Evolutionary conservation across 2,888 invertebrate genomes (phyloP), one percentile per base, ranked within the genome.

Genomic region (Thecocarcelia acutangulata): DNA sequence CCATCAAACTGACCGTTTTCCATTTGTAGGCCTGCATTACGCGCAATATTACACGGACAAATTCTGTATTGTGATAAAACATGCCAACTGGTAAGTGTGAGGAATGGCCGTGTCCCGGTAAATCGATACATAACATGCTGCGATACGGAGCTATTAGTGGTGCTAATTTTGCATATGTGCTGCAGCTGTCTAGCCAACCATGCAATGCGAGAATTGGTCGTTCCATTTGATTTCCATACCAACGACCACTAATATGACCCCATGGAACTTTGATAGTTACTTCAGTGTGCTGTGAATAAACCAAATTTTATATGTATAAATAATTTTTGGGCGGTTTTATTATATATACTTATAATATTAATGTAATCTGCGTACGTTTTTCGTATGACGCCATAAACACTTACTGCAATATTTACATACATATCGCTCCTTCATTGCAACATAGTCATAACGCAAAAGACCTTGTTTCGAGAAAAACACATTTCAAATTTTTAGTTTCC

Each of bases 161-260:
- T 24, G 93, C 92, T 69, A 96, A 87, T 0, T 92, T 92, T 87
- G 95, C 94, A 92, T 94, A 96, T 0, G 94, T 93, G 21, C 94
- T 94, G 46, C 94, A 94, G 88, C 95, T 96, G 90, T 96, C 96
- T 90, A 93, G 94, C 95, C 95, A 95, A 1, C 96, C 96, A 87
- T 96, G 96, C 0, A 96, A 85, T 0, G 94, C 94, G 42, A 96
- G 87, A 63, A 96, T 92, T 6, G 95, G 95, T 75, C 93, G 92
- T 63, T 92, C 91, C 83, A 93, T 90, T 63, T 92, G 92, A 54
- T 91, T 92, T 21, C 95, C 95, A 94, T 95, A 95, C 91, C 94
- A 92, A 86, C 94, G 94, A 2, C 93, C 95, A 6, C 94, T 92
- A 46, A 95, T 87, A 85, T 94, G 92, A 0, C 95, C 95, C 93